Evolutionary conservation across 2,888 invertebrate species (phyloP).

Genomic region (Pharmacophagus antenor): DNA sequence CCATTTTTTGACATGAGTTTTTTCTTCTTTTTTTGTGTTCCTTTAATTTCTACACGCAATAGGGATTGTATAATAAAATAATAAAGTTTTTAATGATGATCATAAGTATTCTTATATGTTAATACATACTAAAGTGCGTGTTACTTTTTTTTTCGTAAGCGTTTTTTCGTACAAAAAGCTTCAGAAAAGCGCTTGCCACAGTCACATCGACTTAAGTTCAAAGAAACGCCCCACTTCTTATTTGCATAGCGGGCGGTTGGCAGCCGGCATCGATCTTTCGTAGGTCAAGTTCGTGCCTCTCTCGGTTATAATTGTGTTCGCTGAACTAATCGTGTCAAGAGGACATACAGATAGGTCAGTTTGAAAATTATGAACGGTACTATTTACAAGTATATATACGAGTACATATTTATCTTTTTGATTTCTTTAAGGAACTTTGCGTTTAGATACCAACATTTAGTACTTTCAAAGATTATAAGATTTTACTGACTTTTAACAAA

Average conservation of each 20-base stretch:
- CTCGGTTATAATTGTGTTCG: conserved; percentile 68
- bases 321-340: conserved; percentile 53
- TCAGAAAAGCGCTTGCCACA: conserved; percentile 1
- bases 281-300: conserved; percentile 73
- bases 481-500: no score
- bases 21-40: no score
- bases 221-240: conserved; percentile 61
- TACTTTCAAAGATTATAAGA: no score
- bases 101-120: neutral
- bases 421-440: no score
- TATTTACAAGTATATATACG: no score
- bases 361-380: no score
- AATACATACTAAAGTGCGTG: neutral
- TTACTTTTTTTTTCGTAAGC: neutral
- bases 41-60: no score
- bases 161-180: conserved; percentile 1
- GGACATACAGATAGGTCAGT: neutral
- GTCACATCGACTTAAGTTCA: conserved; percentile 35
- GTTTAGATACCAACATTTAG: no score
- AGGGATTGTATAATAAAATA: no score
- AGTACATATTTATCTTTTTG: no score
- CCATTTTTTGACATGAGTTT: no score
- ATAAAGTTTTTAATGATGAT: no score
- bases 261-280: conserved; percentile 61
- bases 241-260: conserved; percentile 68